Evolutionary conservation across 2,888 invertebrate species (phyloP).

Genomic region (Oscheius sp.): DNA sequence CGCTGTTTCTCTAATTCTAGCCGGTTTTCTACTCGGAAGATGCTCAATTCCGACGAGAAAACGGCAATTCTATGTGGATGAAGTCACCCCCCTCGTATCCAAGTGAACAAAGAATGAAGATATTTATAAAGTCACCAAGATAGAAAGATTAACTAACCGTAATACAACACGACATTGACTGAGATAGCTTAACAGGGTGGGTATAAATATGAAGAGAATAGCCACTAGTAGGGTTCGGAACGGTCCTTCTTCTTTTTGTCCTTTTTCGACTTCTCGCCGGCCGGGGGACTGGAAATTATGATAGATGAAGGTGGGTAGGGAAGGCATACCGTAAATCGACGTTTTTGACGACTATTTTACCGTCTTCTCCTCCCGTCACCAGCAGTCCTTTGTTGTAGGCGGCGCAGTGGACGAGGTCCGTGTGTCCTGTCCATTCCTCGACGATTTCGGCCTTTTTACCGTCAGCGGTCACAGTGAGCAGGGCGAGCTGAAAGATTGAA

Average conservation of each 20-base stretch:
- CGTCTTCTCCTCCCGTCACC: conserved; percentile 52
- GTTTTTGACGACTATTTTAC: conserved; percentile 44
- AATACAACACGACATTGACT: conserved; percentile 10
- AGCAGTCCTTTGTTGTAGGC: conserved; percentile 37
- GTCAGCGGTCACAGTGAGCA: conserved; percentile 27
- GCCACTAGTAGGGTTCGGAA: conserved; percentile 5
- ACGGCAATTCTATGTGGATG: background rate
- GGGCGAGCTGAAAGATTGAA: conserved; percentile 12
- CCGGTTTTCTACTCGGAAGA: conserved; percentile 6
- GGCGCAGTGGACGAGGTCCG: conserved; percentile 33
- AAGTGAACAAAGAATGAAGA: background rate
- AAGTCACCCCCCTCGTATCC: background rate
- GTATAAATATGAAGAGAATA: background rate
- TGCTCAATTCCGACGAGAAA: background rate
- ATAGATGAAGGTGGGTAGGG: background rate
- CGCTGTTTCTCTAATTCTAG: background rate
- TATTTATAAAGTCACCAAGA: background rate
- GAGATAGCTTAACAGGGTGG: conserved; percentile 13
- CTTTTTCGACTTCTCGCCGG: conserved; percentile 29
- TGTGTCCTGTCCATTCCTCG: conserved; percentile 36
- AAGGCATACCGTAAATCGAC: conserved; percentile 40
- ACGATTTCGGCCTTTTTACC: conserved; percentile 38
- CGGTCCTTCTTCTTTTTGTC: conserved; percentile 35
- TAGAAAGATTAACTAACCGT: conserved; percentile 12
- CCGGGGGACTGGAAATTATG: conserved; percentile 14